Base-by-base conservation (phyloP, 1,140 invertebrate genomes). In the Coenobita brevimanus region DNA sequence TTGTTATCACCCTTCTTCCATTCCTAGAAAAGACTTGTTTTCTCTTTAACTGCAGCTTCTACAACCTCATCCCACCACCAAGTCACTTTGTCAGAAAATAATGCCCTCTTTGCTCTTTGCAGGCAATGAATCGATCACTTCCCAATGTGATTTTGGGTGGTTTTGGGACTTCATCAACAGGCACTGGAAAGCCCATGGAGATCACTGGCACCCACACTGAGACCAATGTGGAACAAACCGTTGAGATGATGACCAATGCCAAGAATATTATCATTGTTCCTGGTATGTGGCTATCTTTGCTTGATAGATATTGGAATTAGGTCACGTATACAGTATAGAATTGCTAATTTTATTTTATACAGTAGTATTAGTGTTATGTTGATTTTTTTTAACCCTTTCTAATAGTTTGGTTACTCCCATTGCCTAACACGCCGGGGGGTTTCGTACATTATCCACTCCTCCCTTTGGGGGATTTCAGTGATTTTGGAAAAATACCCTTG, bases 51-150 rank as follows among this genome's bases (percentile, higher is more conserved):
- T n/a, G n/a, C n/a, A n/a, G n/a, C n/a, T n/a, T n/a, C n/a, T n/a
- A n/a, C n/a, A n/a, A n/a, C n/a, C n/a, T n/a, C n/a, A n/a, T n/a
- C n/a, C n/a, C n/a, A n/a, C n/a, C n/a, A n/a, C n/a, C n/a, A n/a
- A n/a, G 21, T 2, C 13, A 10, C 33, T 30, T 33, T 60, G 1
- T 15, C 13, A 21, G 6, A 2, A 38, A 64, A 81, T 41, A 6
- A 30, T 8, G 13, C 43, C 8, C 60, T 21, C 43, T n/a, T 88
- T 86, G 85, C 80, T 89, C 50, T 82, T 89, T 89, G 4, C 90
- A 96, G 96, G 97, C 97, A 4, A 98, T 98, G 97, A 98, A 98
- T 92, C 93, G 97, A 36, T 97, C 97, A 1, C 93, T 98, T 8
- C 95, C 96, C 0, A 98, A 97, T 92, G 97, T 98, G 0, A 98